Conservation (phyloP, 30 jellyfish, hydroid and myxozoan genomes). For the Pelagia noctiluca region DNA sequence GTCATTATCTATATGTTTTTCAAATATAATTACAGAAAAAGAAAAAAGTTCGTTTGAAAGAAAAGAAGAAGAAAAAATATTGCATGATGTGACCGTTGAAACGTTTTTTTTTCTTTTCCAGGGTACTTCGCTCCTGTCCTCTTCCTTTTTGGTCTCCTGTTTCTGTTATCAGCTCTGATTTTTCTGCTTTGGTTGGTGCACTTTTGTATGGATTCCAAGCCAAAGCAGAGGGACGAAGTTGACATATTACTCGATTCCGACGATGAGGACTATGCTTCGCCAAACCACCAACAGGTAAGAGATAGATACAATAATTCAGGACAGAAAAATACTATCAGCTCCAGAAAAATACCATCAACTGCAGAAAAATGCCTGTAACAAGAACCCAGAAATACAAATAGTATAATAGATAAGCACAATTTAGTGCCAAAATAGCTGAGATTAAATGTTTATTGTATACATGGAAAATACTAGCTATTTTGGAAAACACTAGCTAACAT, state of each 20-base stretch:
- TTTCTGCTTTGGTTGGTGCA: constrained; percentile 66
- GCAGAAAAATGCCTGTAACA: too few relatives aligned
- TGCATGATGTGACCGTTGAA: neutral
- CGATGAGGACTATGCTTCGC: constrained; percentile 50
- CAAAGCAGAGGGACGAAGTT: constrained; percentile 33
- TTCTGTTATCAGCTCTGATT: constrained; percentile 28
- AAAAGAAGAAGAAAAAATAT: too few relatives aligned
- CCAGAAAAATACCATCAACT: neutral
- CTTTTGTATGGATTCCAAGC: constrained; percentile 55
- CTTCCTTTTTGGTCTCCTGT: constrained; percentile 55
- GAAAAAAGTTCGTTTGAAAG: too few relatives aligned
- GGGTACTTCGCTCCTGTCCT: constrained; percentile 71
- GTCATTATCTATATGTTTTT: too few relatives aligned
- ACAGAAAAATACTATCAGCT: too few relatives aligned
- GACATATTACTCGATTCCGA: constrained; percentile 50
- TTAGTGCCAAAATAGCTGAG: too few relatives aligned
- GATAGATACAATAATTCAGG: neutral
- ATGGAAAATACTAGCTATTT: too few relatives aligned
- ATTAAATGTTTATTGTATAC: too few relatives aligned
- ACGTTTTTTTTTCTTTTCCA: neutral
- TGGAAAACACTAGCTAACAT: too few relatives aligned
- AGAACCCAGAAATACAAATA: too few relatives aligned
- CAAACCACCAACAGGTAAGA: neutral
- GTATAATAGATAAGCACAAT: too few relatives aligned
- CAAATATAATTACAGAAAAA: too few relatives aligned